phyloP scores from a whole-genome alignment of 2,888 invertebrate genomes.

The Pseudococcus viburni region DNA sequence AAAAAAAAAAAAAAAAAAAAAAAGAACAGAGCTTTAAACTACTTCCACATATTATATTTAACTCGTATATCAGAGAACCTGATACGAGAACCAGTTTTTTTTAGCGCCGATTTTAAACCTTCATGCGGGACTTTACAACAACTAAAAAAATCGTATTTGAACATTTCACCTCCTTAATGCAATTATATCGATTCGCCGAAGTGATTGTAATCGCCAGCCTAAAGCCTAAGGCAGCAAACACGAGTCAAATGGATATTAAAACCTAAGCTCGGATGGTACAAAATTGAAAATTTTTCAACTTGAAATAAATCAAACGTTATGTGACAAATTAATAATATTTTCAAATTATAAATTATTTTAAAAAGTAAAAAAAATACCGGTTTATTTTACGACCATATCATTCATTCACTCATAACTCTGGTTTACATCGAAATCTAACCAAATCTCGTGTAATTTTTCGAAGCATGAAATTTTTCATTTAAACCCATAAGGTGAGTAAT shows the following conservation, averaged over 20 bases:
- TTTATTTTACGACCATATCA: slow-evolving; percentile 16
- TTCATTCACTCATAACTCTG: not conserved
- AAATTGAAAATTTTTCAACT: not conserved
- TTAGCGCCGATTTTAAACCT: slow-evolving; percentile 41
- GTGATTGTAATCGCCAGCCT: not conserved
- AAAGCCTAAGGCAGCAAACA: not conserved
- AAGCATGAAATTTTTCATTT: not conserved
- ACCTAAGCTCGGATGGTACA: not conserved
- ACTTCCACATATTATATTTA: slow-evolving; percentile 16
- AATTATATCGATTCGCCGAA: not conserved
- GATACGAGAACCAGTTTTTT: slow-evolving; percentile 46
- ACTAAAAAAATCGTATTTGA: slow-evolving; percentile 1
- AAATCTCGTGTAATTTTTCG: not conserved
- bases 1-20: slow-evolving; percentile 28
- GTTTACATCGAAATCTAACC: not conserved
- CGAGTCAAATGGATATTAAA: not conserved
- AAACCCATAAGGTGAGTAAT: not conserved
- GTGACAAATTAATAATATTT: not conserved
- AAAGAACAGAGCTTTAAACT: slow-evolving; percentile 50
- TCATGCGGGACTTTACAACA: slow-evolving; percentile 34
- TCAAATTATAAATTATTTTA: not conserved
- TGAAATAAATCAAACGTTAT: not conserved
- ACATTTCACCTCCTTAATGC: slow-evolving; percentile 41
- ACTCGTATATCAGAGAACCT: slow-evolving; percentile 15
- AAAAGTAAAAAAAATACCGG: not conserved